phyloP scores from a whole-genome alignment of 1,140 invertebrate genomes.

The Conus ventricosus region DNA sequence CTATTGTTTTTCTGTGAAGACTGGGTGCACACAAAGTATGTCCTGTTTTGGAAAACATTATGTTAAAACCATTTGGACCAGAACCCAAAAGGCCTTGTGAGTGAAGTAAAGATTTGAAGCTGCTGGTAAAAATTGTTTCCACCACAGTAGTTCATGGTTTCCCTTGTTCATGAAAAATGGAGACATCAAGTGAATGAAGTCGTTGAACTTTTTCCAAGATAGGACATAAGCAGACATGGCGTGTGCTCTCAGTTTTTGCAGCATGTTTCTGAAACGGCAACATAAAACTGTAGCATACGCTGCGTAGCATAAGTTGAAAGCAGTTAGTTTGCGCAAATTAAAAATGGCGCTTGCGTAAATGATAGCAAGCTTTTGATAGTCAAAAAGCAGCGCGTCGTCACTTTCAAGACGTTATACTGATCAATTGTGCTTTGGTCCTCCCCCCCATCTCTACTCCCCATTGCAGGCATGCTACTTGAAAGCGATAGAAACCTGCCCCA shows the following conservation, averaged over 20 bases:
- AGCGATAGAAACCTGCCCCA: conserved; percentile 98
- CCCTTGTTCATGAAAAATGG: too few relatives aligned
- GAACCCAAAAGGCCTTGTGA: too few relatives aligned
- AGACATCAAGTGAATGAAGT: too few relatives aligned
- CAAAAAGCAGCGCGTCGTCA: neutral
- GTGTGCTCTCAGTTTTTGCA: conserved; percentile 9
- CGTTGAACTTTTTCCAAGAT: neutral
- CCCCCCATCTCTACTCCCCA: conserved; percentile 24
- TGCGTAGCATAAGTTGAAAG: neutral
- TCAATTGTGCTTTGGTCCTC: neutral
- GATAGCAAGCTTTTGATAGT: neutral
- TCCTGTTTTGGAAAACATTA: neutral
- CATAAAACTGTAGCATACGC: neutral
- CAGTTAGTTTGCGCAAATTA: neutral
- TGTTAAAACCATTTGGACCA: too few relatives aligned
- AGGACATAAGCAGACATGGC: neutral
- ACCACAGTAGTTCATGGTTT: too few relatives aligned
- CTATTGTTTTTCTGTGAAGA: neutral
- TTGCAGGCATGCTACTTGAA: conserved; percentile 98
- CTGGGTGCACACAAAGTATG: neutral
- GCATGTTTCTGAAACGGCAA: neutral
- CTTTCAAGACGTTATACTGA: neutral
- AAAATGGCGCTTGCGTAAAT: neutral
- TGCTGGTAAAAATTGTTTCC: too few relatives aligned
- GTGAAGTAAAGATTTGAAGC: too few relatives aligned